These are phyloP conservation scores for Sinella curviseta DNA, from an alignment of 1,140 invertebrate species.

Conservation along the genomic window DNA sequence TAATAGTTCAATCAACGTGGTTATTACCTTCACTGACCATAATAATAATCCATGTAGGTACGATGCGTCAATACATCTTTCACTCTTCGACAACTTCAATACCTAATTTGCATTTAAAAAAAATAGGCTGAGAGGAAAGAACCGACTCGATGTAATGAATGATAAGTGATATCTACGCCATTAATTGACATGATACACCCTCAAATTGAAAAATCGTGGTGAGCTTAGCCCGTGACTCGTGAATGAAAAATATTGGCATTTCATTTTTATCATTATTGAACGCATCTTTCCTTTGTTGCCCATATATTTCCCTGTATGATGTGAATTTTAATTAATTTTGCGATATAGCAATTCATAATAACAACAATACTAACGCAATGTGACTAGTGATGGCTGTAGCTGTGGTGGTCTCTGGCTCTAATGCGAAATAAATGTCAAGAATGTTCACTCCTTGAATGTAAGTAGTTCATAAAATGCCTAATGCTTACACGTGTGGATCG, in stretches of 20 bases:
- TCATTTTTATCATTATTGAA: no score
- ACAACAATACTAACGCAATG: no score
- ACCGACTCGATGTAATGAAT: background rate
- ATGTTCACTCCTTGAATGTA: background rate
- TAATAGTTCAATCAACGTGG: no score
- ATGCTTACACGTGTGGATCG: no score
- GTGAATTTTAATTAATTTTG: background rate
- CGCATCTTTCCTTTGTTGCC: no score
- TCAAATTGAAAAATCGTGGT: conserved; percentile 11
- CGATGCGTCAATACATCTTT: no score
- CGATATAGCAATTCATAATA: background rate
- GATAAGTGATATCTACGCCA: background rate
- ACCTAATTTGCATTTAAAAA: background rate
- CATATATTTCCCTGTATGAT: background rate
- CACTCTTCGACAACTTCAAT: background rate
- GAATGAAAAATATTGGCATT: background rate
- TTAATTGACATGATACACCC: background rate
- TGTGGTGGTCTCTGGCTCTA: no score
- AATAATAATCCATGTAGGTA: no score
- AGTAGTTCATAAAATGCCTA: no score
- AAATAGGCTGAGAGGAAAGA: no score
- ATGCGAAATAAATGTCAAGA: background rate
- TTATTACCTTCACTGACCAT: no score
- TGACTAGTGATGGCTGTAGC: no score
- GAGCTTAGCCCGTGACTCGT: background rate